Evolutionary conservation across 2,113 vertebrate genomes (phyloP), one percentile per base, ranked within the genome.

Genomic region (Aegotheles bennettii): DNA sequence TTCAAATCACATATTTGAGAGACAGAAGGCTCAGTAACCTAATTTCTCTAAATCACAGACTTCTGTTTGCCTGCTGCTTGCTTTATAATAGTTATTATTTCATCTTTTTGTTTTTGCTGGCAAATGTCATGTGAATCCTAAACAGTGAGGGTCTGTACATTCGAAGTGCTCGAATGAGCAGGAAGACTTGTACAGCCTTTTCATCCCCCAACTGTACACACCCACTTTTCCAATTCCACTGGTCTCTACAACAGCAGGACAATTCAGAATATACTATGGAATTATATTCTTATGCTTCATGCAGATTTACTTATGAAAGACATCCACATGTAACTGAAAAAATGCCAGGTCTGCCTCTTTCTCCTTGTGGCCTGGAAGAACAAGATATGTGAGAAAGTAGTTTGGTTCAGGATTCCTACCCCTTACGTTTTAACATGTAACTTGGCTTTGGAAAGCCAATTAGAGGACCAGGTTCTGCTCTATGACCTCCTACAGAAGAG

Each of bases 1-100:
- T 94, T 96, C 89, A 79, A 83, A 87, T 94, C 89, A 89, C 79
- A 78, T 67, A 84, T 79, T 87, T 81, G 90, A 89, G 75, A 96
- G 86, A 64, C 64, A 94, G 93, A 95, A 93, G 74, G 68, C 38
- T 96, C 3, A 5, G 73, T 94, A 95, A 94, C 64, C 38, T 90
- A 65, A 88, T 96, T 97, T 93, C 51, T 64, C 77, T 88, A 91
- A 96, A 94, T 76, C 48, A 47, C 47, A 91, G 47, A 31, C 47
- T 96, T 54, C 61, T 57, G 65, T 77, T 94, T 95, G 42, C 70
- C 48, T 93, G n/a, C 50, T 95, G 47, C 50, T 77, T 71, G 48
- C 83, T 93, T 94, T 94, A 47, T 89, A 64, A 53, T 56, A 77
- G 64, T 50, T 47, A 86, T 57, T 84, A 57, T 88, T 82, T 91